Conservation (phyloP, 2,797 vertebrate genomes). For the Margarornis squamiger region DNA sequence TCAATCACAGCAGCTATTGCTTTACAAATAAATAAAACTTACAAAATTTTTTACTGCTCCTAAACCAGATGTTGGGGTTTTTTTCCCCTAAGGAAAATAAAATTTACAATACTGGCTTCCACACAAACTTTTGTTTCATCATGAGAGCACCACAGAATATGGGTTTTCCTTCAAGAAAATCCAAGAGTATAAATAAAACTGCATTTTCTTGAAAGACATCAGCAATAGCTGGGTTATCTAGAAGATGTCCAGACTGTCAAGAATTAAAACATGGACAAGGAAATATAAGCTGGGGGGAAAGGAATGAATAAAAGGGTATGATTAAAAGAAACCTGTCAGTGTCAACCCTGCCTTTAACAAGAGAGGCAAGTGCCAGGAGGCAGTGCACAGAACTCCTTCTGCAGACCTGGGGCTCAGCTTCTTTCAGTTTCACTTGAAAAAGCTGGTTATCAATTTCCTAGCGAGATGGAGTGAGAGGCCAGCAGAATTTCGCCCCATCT, state of each 20-base stretch:
- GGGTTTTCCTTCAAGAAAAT: constrained; percentile 1
- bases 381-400: background rate
- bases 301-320: fast-evolving
- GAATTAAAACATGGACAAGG: background rate
- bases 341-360: background rate
- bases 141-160: background rate
- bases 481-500: constrained; percentile 26
- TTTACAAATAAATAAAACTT: constrained; percentile 61
- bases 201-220: background rate
- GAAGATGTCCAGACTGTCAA: background rate
- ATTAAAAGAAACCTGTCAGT: background rate
- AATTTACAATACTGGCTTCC: background rate
- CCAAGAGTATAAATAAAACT: background rate
- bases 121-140: constrained; percentile 11
- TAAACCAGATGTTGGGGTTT: constrained; percentile 3
- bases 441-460: background rate
- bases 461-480: background rate
- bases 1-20: constrained; percentile 68
- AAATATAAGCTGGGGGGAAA: background rate
- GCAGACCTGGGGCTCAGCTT: background rate
- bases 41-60: background rate
- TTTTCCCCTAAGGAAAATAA: constrained; percentile 6
- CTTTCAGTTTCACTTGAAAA: background rate
- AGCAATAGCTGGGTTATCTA: background rate
- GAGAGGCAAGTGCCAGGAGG: background rate